Base-by-base conservation (phyloP, 2,113 vertebrate species). In the Tetrax tetrax region DNA sequence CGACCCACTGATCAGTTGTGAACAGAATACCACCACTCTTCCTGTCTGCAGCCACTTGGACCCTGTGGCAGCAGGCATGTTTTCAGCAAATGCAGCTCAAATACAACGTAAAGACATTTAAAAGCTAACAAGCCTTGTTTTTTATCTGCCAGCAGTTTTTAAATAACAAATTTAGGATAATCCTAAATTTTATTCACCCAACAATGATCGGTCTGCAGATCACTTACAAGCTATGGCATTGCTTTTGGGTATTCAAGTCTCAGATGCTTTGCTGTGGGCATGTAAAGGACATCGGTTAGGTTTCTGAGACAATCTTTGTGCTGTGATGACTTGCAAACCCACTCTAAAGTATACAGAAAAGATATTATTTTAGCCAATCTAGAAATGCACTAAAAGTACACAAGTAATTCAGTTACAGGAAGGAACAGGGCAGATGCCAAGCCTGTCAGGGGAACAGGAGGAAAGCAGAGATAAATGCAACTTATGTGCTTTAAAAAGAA, bases 371-470 rank as follows among this genome's bases (percentile, higher is more conserved):
- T 82, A 82, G 65, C 77, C 45, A 53, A 69, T 91, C 64, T 87
- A 91, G 86, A 92, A 90, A 59, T 12, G 68, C 47, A 78, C 60
- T 78, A 35, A 53, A 85, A 94, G 61, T 61, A 86, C 50, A 93
- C 11, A 7, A 89, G 70, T 87, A 91, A 94, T 84, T 38, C 93
- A 94, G 93, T 96, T 93, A 95, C 91, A 95, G 91, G 89, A 96
- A 95, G 63, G 78, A 93, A 45, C 14, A 82, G 83, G 81, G 87
- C 61, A 94, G 81, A 82, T 95, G 89, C 91, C 95, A 96, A 91
- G 14, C 23, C 80, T 82, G 77, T 87, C 78, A 78, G 61, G 54
- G 91, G 77, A 94, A 25, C 38, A 68, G 77, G 70, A 87, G 38
- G 51, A 95, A 87, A 76, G 28, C 45, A 64, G 66, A 95, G 84